Base-by-base conservation (phyloP, 2,888 invertebrate species). In the Liposcelis brunnea region DNA sequence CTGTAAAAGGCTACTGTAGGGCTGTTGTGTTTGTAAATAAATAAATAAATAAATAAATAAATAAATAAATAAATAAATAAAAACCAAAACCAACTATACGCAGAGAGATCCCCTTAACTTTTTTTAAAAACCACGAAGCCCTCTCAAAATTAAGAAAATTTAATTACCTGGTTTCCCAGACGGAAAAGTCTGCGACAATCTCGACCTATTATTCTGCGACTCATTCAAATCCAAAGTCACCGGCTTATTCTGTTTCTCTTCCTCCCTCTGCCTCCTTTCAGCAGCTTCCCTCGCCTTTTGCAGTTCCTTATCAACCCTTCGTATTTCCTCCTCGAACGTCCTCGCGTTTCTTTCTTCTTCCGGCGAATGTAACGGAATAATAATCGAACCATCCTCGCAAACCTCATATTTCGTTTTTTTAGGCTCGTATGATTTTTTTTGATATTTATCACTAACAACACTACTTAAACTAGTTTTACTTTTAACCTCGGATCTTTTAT, bases 151-250 rank as follows among this genome's bases (percentile, higher is more conserved):
- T 11, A 32, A 32, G n/a, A n/a, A 32, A 32, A 32, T n/a, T n/a
- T 5, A 40, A n/a, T 40, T 19, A 40, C 40, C 40, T 40, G 16
- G 40, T 19, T 40, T 40, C 10, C 40, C 40, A 35, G 15, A 14
- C 21, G 19, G 15, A 19, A 12, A 18, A 21, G 16, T 18, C 11
- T 40, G 40, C 15, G 40, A 40, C 7, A 40, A 19, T 18, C 40
- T 14, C 16, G 40, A 18, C 16, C 40, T 14, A 19, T n/a, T 19
- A 40, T 14, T 10, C 7, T 8, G 14, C 44, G 55, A 56, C 38
- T 62, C 61, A 44, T 54, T 63, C 31, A 79, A 61, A 52, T 77
- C 74, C 18, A 79, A 62, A 10, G 71, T 70, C 7, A 61, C 72
- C 0, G 79, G 77, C 55, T 80, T 79, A 49, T 68, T 64, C 3